Evolutionary conservation across 2,888 invertebrate genomes (phyloP).

Genomic region (Athalia rosae): DNA sequence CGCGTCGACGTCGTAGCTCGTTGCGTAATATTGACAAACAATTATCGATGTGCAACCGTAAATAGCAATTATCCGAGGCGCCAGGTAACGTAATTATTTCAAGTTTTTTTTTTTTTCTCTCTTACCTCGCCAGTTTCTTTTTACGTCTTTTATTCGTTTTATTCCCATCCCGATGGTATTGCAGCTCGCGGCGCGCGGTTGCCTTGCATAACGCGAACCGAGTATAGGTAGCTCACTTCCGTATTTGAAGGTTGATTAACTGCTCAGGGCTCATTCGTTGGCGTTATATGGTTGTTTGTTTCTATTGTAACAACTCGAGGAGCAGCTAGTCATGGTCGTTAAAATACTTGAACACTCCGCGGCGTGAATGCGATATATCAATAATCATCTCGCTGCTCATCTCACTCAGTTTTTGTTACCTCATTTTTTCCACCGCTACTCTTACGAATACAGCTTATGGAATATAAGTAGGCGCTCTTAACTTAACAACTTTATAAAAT

Average conservation of each 20-base stretch:
- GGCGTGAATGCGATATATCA: conserved; percentile 36
- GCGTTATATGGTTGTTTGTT: conserved; percentile 36
- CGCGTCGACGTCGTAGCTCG: background rate
- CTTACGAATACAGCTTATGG: background rate
- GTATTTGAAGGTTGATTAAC: conserved; percentile 55
- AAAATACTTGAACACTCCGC: conserved; percentile 33
- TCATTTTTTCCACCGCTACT: conserved; percentile 23
- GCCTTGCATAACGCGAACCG: conserved; percentile 56
- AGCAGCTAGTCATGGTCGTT: conserved; percentile 35
- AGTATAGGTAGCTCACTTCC: conserved; percentile 49
- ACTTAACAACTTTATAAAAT: background rate
- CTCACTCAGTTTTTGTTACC: conserved; percentile 2
- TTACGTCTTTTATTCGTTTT: background rate
- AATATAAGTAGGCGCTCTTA: background rate
- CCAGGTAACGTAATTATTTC: conserved; percentile 65
- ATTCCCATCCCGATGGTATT: conserved; percentile 8
- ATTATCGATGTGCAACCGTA: conserved; percentile 63
- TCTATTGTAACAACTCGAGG: conserved; percentile 34
- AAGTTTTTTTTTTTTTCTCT: conserved; percentile 52
- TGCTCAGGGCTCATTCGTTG: conserved; percentile 24
- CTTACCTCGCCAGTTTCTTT: background rate
- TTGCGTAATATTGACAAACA: conserved; percentile 55
- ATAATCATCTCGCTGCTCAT: conserved; percentile 20
- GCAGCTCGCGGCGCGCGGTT: conserved; percentile 47
- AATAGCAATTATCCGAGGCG: conserved; percentile 67